phyloP scores from a whole-genome alignment of 2,797 vertebrate species.

The Coregonus sp. region DNA sequence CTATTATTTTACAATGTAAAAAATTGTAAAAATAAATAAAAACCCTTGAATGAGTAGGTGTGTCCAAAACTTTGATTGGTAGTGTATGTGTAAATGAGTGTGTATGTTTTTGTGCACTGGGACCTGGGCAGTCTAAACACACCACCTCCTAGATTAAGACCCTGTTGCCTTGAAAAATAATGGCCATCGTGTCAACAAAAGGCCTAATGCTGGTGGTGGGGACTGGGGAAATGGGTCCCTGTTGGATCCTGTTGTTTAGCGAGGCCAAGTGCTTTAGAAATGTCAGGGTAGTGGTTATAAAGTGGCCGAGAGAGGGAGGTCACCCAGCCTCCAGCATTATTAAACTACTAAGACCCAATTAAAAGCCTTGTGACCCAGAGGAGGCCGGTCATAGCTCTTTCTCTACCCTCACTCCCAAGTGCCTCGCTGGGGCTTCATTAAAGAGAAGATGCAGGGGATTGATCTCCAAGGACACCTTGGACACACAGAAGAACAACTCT shows the following conservation, averaged over 20 bases:
- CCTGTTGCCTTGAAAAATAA: constrained; percentile 30
- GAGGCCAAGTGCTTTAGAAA: constrained; percentile 39
- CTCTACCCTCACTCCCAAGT: constrained; percentile 42
- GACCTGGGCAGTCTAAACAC: constrained; percentile 17
- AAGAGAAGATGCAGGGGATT: constrained; percentile 60
- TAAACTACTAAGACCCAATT: constrained; percentile 71
- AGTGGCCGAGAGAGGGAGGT: constrained; percentile 77
- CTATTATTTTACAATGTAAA: no score
- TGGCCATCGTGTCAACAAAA: constrained; percentile 31
- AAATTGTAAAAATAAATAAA: no score
- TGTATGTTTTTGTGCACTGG: constrained; percentile 6
- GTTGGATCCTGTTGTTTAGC: constrained; percentile 55
- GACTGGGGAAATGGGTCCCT: constrained; percentile 36
- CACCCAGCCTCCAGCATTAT: constrained; percentile 60
- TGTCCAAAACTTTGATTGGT: no score
- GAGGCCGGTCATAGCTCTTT: constrained; percentile 34
- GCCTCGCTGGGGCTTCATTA: constrained; percentile 68
- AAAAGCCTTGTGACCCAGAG: constrained; percentile 68
- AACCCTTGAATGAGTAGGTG: no score
- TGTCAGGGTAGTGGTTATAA: constrained; percentile 68
- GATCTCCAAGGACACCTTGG: constrained; percentile 69
- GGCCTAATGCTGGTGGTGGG: constrained; percentile 33
- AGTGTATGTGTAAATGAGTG: not conserved
- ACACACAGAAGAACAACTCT: constrained; percentile 51
- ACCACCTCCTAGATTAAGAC: constrained; percentile 26